Base-by-base conservation (phyloP, 2,888 invertebrate genomes). In the Aromia moschata region DNA sequence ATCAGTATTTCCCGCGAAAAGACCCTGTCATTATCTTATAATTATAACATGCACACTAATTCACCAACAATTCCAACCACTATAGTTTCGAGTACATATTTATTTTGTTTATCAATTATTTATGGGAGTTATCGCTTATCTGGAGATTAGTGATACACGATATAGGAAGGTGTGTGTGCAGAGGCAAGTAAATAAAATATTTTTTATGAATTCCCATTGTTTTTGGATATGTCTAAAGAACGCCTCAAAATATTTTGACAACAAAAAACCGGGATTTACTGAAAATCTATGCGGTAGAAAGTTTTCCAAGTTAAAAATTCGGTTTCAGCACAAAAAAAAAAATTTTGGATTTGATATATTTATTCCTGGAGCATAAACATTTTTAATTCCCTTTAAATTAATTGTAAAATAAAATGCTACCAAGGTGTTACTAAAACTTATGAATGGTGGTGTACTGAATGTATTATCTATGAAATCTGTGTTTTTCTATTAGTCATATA, bases 81-180 rank as follows among this genome's bases (percentile, higher is more conserved):
- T n/a, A 15, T 14, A 31, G 37, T 16, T 36, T 18, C 33, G 37
- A 16, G 12, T 12, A 11, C 18, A 18, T 36, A 36, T 47, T 47
- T 47, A 47, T 33, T 46, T 47, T 36, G 11, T 36, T 47, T 47
- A 47, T 47, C 47, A 17, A 18, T 47, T 47, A 47, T 47, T 47
- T 47, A 47, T 47, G 47, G 12, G 37, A 47, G 12, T 36, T 47
- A 46, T 46, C 45, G 37, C 20, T 47, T 47, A 33, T 33, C 33
- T 2, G 18, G 3, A 47, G 36, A 37, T 37, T 47, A 47, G 10
- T 10, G 33, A 33, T 36, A 12, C 18, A 17, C 17, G n/a, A 11
- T 11, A 36, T 33, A 9, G 47, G 9, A 12, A 25, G 47, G 12
- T 33, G 37, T n/a, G 7, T 17, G 9, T 4, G 17, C 18, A n/a